phyloP scores from a whole-genome alignment of 2,888 invertebrate genomes.

The Metallyticus violacea region DNA sequence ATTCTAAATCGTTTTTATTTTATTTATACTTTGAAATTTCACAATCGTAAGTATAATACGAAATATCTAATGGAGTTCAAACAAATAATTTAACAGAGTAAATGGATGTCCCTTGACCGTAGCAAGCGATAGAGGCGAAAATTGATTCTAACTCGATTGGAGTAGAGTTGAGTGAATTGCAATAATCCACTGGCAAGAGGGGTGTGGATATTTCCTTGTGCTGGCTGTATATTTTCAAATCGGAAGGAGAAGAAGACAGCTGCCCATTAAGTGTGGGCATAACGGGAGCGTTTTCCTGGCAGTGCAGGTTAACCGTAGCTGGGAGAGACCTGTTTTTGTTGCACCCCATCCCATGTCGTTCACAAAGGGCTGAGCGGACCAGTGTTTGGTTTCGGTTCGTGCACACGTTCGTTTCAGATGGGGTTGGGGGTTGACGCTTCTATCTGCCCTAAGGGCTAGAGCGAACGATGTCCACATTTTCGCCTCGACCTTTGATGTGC shows the following conservation, averaged over 20 bases:
- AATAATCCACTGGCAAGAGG: no score
- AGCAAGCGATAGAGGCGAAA: no score
- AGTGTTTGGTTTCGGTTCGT: background rate
- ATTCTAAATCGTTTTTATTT: no score
- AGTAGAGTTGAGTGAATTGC: no score
- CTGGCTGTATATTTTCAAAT: no score
- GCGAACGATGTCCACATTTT: background rate
- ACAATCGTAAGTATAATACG: no score
- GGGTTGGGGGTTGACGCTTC: background rate
- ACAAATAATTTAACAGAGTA: no score
- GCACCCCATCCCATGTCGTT: background rate
- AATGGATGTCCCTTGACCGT: no score
- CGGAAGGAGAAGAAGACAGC: background rate
- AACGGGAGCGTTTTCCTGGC: background rate
- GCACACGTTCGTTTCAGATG: background rate
- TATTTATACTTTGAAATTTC: no score
- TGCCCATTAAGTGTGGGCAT: background rate
- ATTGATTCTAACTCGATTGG: no score
- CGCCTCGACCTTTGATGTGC: background rate
- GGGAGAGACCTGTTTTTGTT: background rate
- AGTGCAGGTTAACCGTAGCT: background rate
- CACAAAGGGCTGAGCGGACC: background rate
- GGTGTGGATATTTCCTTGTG: no score
- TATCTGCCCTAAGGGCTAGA: background rate
- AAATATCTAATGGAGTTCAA: no score